Base-by-base conservation (phyloP, 2,797 vertebrate genomes). In the Macroramphosus scolopax region DNA sequence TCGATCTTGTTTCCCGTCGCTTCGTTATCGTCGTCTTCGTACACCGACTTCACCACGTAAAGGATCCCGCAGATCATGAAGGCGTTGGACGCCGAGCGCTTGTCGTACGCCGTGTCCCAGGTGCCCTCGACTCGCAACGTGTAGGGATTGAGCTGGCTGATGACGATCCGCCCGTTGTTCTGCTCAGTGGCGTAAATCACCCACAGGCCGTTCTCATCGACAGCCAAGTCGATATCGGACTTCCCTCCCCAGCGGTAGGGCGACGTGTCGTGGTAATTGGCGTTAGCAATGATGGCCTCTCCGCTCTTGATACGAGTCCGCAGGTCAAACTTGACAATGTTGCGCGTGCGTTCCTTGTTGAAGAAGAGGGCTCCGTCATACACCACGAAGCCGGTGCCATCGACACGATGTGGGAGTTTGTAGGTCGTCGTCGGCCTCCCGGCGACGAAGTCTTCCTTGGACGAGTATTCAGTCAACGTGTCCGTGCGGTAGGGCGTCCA, bases 61-160 rank as follows among this genome's bases (percentile, higher is more conserved):
- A 99, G 89, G 87, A 98, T 93, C n/a, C 97, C 97, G 63, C 97
- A 99, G 68, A 98, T 94, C 97, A 99, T 98, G 80, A 99, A 99
- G 13, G 97, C 95, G 0, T 99, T 98, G 43, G 96, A 98, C 8
- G 97, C 97, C 0, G 97, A 98, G 36, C 97, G 91, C 71, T 99
- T 99, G 81, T 99, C 97, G 12, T 99, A 99, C 0, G 93, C 92
- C 0, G 97, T 99, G 86, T 98, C 96, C 97, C 97, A 99, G 0
- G 95, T 98, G 15, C 96, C 97, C 78, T 98, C 97, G 0, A 99
- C 94, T 1, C 96, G 89, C 15, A 99, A 55, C 0, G 97, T 99
- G 72, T 99, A 99, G 31, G 97, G 97, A 68, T 99, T 99, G 41
- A 99, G 77, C 60, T 98, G 96, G 77, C 95, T 98, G 81, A 98